Evolutionary conservation across 2,888 invertebrate species (phyloP).

Genomic region (Hybos culiciformis): DNA sequence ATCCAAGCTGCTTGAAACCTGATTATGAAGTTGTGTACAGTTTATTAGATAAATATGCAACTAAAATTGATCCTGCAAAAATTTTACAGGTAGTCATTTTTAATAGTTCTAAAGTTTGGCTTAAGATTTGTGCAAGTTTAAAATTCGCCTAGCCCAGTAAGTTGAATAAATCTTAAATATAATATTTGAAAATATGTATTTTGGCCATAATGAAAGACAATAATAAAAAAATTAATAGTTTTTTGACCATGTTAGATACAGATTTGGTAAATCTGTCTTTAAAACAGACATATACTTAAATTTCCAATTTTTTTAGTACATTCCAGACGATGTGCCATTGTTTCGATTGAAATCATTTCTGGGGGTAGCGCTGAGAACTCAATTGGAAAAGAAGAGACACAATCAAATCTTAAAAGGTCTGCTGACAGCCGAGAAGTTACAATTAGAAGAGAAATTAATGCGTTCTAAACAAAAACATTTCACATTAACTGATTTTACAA

Average conservation of each 20-base stretch:
- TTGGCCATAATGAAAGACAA: no score
- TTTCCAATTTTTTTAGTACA: constrained; percentile 38
- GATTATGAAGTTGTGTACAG: constrained; percentile 67
- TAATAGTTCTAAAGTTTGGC: not conserved
- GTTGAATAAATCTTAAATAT: no score
- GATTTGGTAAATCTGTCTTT: constrained; percentile 4
- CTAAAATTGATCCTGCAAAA: constrained; percentile 69
- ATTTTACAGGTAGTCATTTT: constrained; percentile 35
- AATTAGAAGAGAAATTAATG: constrained; percentile 65
- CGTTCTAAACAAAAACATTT: constrained; percentile 71
- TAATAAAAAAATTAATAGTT: no score
- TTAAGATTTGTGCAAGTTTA: no score
- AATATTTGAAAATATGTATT: no score
- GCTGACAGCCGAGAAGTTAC: constrained; percentile 70
- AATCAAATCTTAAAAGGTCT: constrained; percentile 71
- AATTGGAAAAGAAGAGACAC: constrained; percentile 57
- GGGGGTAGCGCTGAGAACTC: constrained; percentile 60
- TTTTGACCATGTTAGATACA: not conserved
- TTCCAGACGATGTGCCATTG: constrained; percentile 71
- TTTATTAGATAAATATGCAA: constrained; percentile 70
- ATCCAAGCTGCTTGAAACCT: constrained; percentile 50
- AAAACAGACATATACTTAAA: not conserved
- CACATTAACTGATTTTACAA: constrained; percentile 70
- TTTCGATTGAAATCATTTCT: constrained; percentile 63
- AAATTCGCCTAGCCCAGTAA: no score